Evolutionary conservation across 2,888 invertebrate species (phyloP).

Genomic region (Cryptosula pallasiana): DNA sequence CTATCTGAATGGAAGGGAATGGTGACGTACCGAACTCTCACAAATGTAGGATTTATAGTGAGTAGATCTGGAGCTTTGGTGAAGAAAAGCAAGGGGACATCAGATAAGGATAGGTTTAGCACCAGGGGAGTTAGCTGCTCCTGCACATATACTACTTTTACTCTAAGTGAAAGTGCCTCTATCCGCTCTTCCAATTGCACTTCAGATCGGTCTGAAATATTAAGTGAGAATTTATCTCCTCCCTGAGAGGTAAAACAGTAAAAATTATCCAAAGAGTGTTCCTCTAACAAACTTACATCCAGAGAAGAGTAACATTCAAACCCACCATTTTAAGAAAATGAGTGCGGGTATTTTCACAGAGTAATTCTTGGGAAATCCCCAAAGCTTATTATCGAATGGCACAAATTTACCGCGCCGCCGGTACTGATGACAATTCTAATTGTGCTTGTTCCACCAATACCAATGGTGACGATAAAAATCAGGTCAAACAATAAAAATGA

Average conservation of each 20-base stretch:
- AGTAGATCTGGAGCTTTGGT: neutral
- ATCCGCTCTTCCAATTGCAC: neutral
- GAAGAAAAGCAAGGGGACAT: constrained; percentile 2
- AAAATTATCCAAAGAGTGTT: neutral
- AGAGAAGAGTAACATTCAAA: neutral
- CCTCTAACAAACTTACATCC: neutral
- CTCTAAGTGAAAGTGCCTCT: neutral
- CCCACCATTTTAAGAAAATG: too few relatives aligned
- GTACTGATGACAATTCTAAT: too few relatives aligned
- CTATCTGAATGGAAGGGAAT: neutral
- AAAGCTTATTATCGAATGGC: too few relatives aligned
- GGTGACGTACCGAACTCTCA: neutral
- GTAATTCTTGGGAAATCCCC: too few relatives aligned
- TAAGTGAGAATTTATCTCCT: neutral
- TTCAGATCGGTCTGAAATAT: neutral
- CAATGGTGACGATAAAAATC: too few relatives aligned
- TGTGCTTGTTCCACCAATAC: too few relatives aligned
- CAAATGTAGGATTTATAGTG: neutral
- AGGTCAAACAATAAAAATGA: too few relatives aligned
- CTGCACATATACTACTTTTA: neutral
- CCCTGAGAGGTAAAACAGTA: neutral
- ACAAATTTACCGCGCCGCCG: too few relatives aligned
- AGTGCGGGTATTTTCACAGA: too few relatives aligned
- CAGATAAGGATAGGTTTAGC: neutral
- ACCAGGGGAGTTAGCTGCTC: neutral